Conservation (phyloP, 2,113 vertebrate species). For the cattle (Bos taurus) region DNA sequence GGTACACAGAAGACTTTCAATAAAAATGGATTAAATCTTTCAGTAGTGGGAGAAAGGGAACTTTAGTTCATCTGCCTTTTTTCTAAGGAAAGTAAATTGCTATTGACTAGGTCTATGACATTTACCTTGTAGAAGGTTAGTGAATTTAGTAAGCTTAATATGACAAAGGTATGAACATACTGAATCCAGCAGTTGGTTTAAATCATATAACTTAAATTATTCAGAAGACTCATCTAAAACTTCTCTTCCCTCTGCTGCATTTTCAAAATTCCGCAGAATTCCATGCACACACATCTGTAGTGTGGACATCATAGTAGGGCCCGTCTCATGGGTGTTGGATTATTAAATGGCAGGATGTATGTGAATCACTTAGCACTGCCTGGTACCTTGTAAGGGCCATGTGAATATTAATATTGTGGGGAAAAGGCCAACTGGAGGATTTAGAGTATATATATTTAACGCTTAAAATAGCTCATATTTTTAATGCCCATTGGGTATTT, state of each 20-base stretch:
- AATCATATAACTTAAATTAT: neutral
- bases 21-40: neutral
- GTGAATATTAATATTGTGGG: neutral
- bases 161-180: neutral
- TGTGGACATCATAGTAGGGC: neutral
- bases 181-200: neutral
- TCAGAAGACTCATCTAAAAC: neutral
- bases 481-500: neutral
- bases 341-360: neutral
- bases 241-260: neutral
- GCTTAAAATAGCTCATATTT: neutral
- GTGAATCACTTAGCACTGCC: neutral
- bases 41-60: neutral
- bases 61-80: neutral
- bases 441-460: neutral
- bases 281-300: neutral
- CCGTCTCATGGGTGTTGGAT: neutral
- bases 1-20: neutral
- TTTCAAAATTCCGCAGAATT: neutral
- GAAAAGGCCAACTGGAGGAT: neutral
- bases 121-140: neutral
- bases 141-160: neutral
- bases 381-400: neutral
- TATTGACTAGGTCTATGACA: neutral
- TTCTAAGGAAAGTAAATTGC: neutral